These are phyloP conservation scores for Adelosebastes latens DNA, from an alignment of 2,797 vertebrate genomes.

Conservation along the genomic window DNA sequence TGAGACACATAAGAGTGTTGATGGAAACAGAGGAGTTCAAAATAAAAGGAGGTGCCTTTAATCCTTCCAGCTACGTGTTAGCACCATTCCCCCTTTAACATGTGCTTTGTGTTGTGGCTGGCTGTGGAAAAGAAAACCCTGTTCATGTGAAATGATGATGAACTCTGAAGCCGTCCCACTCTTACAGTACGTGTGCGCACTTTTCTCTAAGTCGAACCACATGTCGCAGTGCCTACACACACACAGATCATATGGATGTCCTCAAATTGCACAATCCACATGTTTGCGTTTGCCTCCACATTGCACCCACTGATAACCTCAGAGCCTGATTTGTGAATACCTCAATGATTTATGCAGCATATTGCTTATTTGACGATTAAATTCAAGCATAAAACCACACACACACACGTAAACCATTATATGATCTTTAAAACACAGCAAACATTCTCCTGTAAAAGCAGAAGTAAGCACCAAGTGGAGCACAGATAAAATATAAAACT, in stretches of 20 bases:
- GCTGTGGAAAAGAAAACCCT: slow-evolving; percentile 19
- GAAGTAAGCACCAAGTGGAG: slow-evolving; percentile 33
- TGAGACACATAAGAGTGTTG: slow-evolving; percentile 20
- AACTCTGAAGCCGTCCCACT: slow-evolving; percentile 20
- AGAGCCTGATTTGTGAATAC: slow-evolving; percentile 28
- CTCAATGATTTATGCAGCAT: slow-evolving; percentile 29
- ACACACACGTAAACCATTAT: slow-evolving; percentile 53
- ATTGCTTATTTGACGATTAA: slow-evolving; percentile 43
- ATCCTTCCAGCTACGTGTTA: slow-evolving; percentile 20
- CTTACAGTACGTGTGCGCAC: slow-evolving; percentile 40
- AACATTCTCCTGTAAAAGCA: slow-evolving; percentile 35
- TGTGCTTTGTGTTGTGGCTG: slow-evolving; percentile 58
- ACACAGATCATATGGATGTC: slow-evolving; percentile 46
- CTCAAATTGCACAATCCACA: slow-evolving; percentile 54
- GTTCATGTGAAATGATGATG: slow-evolving; percentile 44
- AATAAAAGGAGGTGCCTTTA: slow-evolving; percentile 36
- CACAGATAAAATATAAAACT: slow-evolving; percentile 37
- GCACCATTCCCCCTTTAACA: slow-evolving; percentile 21
- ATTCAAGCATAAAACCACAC: slow-evolving; percentile 28
- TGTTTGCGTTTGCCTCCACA: slow-evolving; percentile 67
- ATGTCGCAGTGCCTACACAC: slow-evolving; percentile 24
- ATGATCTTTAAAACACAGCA: slow-evolving; percentile 47
- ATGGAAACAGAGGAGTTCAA: slow-evolving; percentile 25
- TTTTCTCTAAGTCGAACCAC: slow-evolving; percentile 61
- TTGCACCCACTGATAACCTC: slow-evolving; percentile 43